A percentile compares a stretch with the other conserved stretches of the same genome.
These are phyloP conservation scores for Hetaerina americana DNA, from an alignment of 1,140 invertebrate species.

Conservation along the genomic window DNA sequence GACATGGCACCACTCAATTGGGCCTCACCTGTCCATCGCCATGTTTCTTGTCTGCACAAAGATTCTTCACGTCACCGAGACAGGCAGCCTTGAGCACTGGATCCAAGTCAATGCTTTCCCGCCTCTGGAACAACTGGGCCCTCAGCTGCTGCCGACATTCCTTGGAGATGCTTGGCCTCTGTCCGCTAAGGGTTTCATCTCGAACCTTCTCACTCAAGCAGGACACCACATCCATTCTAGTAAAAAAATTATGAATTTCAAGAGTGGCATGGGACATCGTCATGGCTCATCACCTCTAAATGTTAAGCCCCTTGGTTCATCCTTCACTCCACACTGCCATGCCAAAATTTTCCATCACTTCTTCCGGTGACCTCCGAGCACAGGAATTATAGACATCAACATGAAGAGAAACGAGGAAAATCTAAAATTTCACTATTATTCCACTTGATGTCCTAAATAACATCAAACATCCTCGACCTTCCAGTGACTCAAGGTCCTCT, in stretches of 20 bases:
- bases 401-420: too few relatives aligned
- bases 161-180: slow-evolving; percentile 63
- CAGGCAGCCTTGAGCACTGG: slow-evolving; percentile 64
- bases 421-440: too few relatives aligned
- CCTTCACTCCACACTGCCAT: too few relatives aligned
- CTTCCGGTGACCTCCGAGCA: too few relatives aligned
- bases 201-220: slow-evolving; percentile 83
- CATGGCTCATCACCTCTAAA: neutral
- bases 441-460: too few relatives aligned
- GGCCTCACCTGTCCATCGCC: slow-evolving; percentile 61
- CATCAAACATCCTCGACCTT: too few relatives aligned
- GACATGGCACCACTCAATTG: too few relatives aligned
- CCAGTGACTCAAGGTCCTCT: too few relatives aligned
- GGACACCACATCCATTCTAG: slow-evolving; percentile 69
- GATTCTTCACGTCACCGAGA: slow-evolving; percentile 56
- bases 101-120: slow-evolving; percentile 74
- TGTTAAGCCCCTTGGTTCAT: neutral
- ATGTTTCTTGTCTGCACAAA: slow-evolving; percentile 54
- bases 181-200: slow-evolving; percentile 72
- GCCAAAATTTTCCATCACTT: too few relatives aligned
- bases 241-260: slow-evolving; percentile 8
- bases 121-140: slow-evolving; percentile 76
- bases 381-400: too few relatives aligned
- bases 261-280: neutral
- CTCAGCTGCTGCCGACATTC: slow-evolving; percentile 79